phyloP scores from a whole-genome alignment of 1,140 invertebrate species.

The Ooceraea biroi region DNA sequence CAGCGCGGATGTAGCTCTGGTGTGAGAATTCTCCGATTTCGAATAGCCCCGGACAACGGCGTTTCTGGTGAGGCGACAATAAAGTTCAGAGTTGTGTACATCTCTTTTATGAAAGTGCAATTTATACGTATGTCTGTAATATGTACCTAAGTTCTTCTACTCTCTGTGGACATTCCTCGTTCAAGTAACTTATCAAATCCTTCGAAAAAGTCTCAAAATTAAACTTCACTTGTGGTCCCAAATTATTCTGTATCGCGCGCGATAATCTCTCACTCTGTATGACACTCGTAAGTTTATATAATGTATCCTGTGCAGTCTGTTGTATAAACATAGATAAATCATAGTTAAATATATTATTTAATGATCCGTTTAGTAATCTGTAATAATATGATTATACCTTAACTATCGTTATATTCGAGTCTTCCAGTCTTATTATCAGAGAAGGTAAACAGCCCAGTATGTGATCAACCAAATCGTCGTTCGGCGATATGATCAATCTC shows the following conservation, averaged over 20 bases:
- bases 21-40: slow-evolving; percentile 78
- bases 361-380: background rate
- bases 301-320: slow-evolving; percentile 77
- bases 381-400: slow-evolving; percentile 66
- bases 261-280: slow-evolving; percentile 73
- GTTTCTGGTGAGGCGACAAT: slow-evolving; percentile 74
- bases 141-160: slow-evolving; percentile 81
- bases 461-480: slow-evolving; percentile 81
- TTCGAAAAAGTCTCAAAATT: slow-evolving; percentile 77
- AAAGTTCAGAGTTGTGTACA: slow-evolving; percentile 11
- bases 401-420: slow-evolving; percentile 74
- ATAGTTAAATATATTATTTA: background rate
- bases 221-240: slow-evolving; percentile 68
- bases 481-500: slow-evolving; percentile 67
- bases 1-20: slow-evolving; percentile 79
- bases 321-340: slow-evolving; percentile 30
- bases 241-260: slow-evolving; percentile 69
- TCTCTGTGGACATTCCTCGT: slow-evolving; percentile 77
- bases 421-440: slow-evolving; percentile 81
- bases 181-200: slow-evolving; percentile 78
- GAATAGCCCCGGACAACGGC: slow-evolving; percentile 81
- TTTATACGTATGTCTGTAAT: background rate
- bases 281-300: slow-evolving; percentile 74
- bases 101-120: slow-evolving; percentile 20
- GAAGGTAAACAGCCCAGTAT: slow-evolving; percentile 81